Evolutionary conservation across 2,888 invertebrate genomes (phyloP), one percentile per base, ranked within the genome.

Genomic region (Drosophila mulleri): DNA sequence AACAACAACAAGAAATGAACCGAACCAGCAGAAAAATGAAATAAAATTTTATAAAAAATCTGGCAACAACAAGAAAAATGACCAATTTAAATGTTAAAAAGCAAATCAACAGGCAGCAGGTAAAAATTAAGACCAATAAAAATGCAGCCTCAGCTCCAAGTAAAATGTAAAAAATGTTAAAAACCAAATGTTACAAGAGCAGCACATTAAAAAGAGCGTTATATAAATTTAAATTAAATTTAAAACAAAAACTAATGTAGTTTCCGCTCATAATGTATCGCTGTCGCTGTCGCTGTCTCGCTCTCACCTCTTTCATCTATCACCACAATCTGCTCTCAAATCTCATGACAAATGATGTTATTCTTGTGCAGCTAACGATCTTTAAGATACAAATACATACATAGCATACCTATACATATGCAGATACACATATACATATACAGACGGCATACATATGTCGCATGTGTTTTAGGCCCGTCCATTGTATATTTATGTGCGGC

Each of bases 71-170:
- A 78, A 56, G 41, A 63, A 62, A 80, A 85, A 83, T 88, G 71
- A 80, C 75, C 79, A 88, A 90, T 87, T 88, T 88, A 88, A 90
- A 87, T 88, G 90, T 76, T 89, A 59, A 76, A 88, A 82, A 74
- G 68, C 57, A 76, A 81, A 74, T 76, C 72, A 79, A 75, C 70
- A 68, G 69, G 63, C 82, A 63, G 47, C 88, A 79, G 74, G 69
- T 85, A 88, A 82, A 87, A 83, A 89, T 81, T 74, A 82, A 88
- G 82, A 69, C 73, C 75, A 87, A 87, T 80, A 74, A 76, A 83
- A 83, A 75, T 80, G 83, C 89, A 80, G 82, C 61, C 75, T 54
- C 52, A 56, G 66, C 56, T 60, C 59, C 66, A 68, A 68, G 29
- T 70, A 50, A 75, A 79, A 61, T 78, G 54, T 65, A 26, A 16